Percentiles rank a stretch among this genome's conserved stretches.
These are phyloP conservation scores for Nasalis larvatus DNA, from an alignment of 2,113 vertebrate genomes.

Conservation along the genomic window DNA sequence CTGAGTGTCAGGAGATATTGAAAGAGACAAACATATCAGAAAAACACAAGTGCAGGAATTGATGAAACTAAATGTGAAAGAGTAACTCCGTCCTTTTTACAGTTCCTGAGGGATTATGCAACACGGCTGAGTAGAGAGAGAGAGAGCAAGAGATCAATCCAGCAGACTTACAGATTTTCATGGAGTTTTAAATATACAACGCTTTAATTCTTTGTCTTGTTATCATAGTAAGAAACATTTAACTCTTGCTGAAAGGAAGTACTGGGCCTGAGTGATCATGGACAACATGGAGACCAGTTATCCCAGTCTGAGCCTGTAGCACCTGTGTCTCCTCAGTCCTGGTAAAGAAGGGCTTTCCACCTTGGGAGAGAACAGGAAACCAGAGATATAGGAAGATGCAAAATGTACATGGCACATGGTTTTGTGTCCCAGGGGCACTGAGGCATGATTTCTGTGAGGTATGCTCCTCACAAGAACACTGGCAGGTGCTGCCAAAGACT, in stretches of 20 bases:
- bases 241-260: neutral
- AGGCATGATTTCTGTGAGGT: neutral
- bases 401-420: neutral
- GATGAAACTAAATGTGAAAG: too few species aligned
- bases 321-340: neutral
- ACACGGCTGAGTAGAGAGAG: neutral
- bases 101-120: too few species aligned
- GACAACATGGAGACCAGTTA: neutral
- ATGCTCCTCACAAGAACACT: neutral
- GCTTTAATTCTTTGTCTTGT: constrained; percentile 29
- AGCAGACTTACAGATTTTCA: neutral
- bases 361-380: constrained; percentile 17
- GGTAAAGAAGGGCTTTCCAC: neutral
- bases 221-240: neutral
- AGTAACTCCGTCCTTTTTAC: too few species aligned
- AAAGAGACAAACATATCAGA: neutral
- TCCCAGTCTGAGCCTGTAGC: neutral
- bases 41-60: too few species aligned
- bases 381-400: neutral
- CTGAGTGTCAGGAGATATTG: neutral
- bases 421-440: neutral
- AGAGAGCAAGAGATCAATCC: neutral
- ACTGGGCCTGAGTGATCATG: neutral
- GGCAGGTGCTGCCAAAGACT: neutral
- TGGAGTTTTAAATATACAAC: neutral